phyloP scores from a whole-genome alignment of 2,113 vertebrate genomes.

The Cyrtonyx montezumae region DNA sequence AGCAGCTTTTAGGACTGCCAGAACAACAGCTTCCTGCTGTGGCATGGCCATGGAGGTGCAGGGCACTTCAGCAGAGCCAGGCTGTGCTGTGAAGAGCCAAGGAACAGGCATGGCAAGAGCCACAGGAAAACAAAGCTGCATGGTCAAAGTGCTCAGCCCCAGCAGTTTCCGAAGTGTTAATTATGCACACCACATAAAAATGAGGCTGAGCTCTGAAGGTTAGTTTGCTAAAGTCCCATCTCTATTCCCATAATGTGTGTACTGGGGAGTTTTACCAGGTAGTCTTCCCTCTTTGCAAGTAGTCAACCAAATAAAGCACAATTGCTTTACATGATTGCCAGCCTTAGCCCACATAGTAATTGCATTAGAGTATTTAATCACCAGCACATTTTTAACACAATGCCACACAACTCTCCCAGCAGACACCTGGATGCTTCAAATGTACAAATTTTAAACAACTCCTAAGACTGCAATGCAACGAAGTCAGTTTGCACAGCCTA shows the following conservation, averaged over 20 bases:
- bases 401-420: neutral
- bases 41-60: neutral
- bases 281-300: neutral
- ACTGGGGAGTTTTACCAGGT: neutral
- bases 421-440: neutral
- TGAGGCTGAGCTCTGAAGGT: neutral
- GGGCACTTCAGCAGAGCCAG: neutral
- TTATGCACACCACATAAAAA: conserved; percentile 34
- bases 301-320: neutral
- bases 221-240: neutral
- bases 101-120: rapidly evolving
- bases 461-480: neutral
- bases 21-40: neutral
- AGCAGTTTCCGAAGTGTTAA: neutral
- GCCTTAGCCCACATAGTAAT: neutral
- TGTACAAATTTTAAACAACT: neutral
- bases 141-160: neutral
- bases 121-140: rapidly evolving
- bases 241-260: neutral
- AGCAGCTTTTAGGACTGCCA: conserved; percentile 42
- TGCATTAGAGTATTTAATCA: neutral
- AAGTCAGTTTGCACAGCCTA: neutral
- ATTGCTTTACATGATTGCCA: neutral
- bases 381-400: neutral
- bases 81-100: neutral